A percentile compares a stretch with the other conserved stretches of the same genome.
These are phyloP conservation scores for Hirundo rustica DNA, from an alignment of 2,797 vertebrate genomes.

Conservation along the genomic window DNA sequence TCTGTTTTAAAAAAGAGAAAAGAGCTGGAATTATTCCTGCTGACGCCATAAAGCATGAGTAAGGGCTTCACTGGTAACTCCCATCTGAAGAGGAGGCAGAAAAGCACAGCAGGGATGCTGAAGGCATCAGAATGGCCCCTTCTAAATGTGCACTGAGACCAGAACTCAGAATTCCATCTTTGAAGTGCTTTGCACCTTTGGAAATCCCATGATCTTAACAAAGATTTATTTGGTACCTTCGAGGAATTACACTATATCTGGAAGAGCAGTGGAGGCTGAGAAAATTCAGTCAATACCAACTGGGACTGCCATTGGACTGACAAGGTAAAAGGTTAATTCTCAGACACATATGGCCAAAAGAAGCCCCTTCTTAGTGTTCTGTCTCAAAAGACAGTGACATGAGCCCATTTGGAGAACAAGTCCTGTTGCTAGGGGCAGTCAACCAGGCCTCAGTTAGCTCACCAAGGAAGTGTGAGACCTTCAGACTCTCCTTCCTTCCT, in stretches of 20 bases:
- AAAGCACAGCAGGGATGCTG: neutral
- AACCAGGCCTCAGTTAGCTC: neutral
- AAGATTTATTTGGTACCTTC: neutral
- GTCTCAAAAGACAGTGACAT: neutral
- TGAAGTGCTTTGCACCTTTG: neutral
- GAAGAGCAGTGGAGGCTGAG: neutral
- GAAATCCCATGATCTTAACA: neutral
- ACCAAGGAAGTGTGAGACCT: no score
- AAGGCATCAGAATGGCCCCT: neutral
- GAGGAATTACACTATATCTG: neutral
- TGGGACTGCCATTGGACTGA: neutral
- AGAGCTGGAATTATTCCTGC: neutral
- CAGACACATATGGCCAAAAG: neutral
- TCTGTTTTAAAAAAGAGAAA: neutral
- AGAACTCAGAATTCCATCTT: neutral
- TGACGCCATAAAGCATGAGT: neutral
- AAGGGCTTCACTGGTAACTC: neutral
- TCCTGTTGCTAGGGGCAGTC: neutral
- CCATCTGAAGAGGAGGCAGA: neutral
- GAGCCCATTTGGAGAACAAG: neutral
- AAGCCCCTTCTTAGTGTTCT: fast-evolving
- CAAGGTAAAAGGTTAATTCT: neutral
- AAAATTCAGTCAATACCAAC: neutral
- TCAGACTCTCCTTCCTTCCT: neutral
- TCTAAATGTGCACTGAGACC: neutral